Evolutionary conservation across 1,140 invertebrate species (phyloP), one percentile per base, ranked within the genome.

Genomic region (Pachyrhynchus sulphureomaculatus): DNA sequence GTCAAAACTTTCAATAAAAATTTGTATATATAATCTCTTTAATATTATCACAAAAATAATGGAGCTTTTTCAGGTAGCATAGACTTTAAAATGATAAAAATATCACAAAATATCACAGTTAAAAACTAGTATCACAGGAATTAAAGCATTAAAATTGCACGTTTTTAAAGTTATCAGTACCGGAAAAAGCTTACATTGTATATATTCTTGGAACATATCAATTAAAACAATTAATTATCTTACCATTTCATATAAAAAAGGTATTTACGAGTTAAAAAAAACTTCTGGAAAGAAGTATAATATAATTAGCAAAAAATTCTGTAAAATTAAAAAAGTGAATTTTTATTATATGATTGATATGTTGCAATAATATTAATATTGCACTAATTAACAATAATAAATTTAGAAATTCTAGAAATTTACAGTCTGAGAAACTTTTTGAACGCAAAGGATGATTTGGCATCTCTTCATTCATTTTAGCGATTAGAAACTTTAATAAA

Each of bases 91-190:
- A n/a, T 24, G 10, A 18, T 2, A 44, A 56, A 34, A 56, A 52
- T 44, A 42, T 56, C 17, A 45, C 39, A 33, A 26, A 8, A 44
- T 32, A 56, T 56, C 41, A 44, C 53, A 56, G 53, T 39, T 21
- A 13, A 15, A 41, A 41, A 32, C 9, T 20, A 18, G 17, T 36
- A 34, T 55, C 52, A 55, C 54, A 57, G 24, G n/a, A 41, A 18
- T 41, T 56, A 56, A 56, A 45, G 53, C 53, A n/a, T n/a, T 56
- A 29, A 26, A 37, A 39, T 12, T 34, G 9, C 12, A 52, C 13
- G 10, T 24, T 44, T 10, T 48, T 61, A 51, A 32, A 26, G 45
- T 44, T 37, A 54, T 26, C 29, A 18, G 44, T 39, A 3, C 9
- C 20, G 18, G 15, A 15, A 26, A 26, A 37, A 21, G 12, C 21